Evolutionary conservation across 2,888 invertebrate genomes (phyloP), one percentile per base, ranked within the genome.

Genomic region (Cremastinae sp.): DNA sequence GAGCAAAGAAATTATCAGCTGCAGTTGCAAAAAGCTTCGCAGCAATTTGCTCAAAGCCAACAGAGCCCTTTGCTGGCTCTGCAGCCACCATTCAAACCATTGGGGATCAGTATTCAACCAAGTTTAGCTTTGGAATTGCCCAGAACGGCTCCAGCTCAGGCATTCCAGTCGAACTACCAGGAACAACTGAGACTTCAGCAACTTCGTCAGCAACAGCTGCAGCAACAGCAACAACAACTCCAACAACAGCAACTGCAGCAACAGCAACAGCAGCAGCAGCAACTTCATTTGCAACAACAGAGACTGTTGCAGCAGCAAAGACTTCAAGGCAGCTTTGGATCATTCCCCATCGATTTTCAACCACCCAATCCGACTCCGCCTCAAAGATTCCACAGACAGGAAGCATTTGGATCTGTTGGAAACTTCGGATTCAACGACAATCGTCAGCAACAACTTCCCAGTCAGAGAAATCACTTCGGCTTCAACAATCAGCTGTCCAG

Each of bases 371-470:
- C 51, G 91, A 53, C 79, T 0, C 72, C 86, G 0, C 78, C 85
- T 0, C 53, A 69, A 1, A 83, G 90, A 70, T 89, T 90, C 66
- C 86, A 90, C 65, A 80, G 90, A 0, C 90, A 90, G 47, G 90
- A 91, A 59, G 88, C 89, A 0, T 86, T 88, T 45, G 84, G 82
- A 20, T 83, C 87, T 0, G 84, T 90, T 1, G 94, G 93, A 1
- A 95, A 95, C 84, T 92, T 94, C 74, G 94, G 93, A 3, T 83
- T 93, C 62, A 93, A 93, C 81, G 86, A 90, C 78, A 83, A 83
- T 59, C 79, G 82, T 58, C 18, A 78, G 76, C 62, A 81, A 76
- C 55, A 69, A 39, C n/a, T 61, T 49, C 51, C 20, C 39, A 76
- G 80, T 2, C 68, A 62, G 8, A 82, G 84, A 49, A 86, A 80